Base-by-base conservation (phyloP, 2,888 invertebrate species). In the Parnassius orleans region DNA sequence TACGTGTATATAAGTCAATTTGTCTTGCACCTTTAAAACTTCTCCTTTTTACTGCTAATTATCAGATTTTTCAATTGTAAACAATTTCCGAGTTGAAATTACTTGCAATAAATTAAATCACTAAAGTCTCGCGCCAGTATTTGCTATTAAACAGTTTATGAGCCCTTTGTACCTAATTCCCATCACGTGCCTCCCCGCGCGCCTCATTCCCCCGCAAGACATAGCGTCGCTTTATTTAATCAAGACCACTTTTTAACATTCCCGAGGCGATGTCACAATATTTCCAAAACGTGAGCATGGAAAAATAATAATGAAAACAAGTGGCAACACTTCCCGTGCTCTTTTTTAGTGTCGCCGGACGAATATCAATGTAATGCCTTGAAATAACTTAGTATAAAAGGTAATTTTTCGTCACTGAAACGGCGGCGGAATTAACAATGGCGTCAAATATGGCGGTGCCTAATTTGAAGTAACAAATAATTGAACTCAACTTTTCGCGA, bases 161-260 rank as follows among this genome's bases (percentile, higher is more conserved):
- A 67, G 71, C 70, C 70, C 76, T 66, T 78, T 73, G 76, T 80
- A 72, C 71, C 74, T 72, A 74, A 89, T 86, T 84, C 87, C 67
- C 70, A 77, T 83, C 90, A 88, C 88, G 87, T 79, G 47, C 65
- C 60, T 46, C 71, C 75, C 77, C 77, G 74, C 77, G 69, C 69
- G 66, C 73, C 76, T 51, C 61, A 53, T 3, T n/a, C 2, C 44
- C 51, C 58, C 12, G 24, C n/a, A 70, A 72, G 73, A 74, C 74
- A 73, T 74, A 72, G 81, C 82, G 86, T 84, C 89, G 81, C 84
- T 90, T 87, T 90, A 89, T 90, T 90, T 89, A 89, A 90, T 90
- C 89, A 90, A 84, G 84, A 79, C 78, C 81, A 86, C 84, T 87
- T 88, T 90, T 90, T 89, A 88, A 84, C 80, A 90, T 90, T 90